phyloP scores from a whole-genome alignment of 2,888 invertebrate species.

The Agriopis leucophaearia region DNA sequence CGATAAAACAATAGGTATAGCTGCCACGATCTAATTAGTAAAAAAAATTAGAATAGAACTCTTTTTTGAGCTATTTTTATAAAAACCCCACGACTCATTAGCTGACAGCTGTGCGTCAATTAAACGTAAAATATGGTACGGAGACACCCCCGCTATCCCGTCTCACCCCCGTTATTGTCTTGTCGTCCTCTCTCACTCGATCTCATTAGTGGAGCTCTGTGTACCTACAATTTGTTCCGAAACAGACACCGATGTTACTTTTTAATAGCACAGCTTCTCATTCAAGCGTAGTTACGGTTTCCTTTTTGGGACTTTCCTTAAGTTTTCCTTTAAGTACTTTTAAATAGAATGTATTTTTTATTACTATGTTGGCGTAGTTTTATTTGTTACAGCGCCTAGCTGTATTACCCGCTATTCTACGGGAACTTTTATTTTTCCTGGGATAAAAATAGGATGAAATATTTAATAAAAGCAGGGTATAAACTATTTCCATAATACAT shows the following conservation, averaged over 20 bases:
- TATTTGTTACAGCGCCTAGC: background rate
- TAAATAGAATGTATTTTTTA: background rate
- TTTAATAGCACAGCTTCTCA: constrained; percentile 63
- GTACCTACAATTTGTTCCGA: constrained; percentile 79
- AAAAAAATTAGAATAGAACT: constrained; percentile 35
- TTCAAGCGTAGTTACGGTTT: constrained; percentile 45
- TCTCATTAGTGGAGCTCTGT: constrained; percentile 80
- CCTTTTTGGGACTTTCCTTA: constrained; percentile 19
- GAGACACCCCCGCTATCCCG: constrained; percentile 62
- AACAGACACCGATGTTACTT: constrained; percentile 81
- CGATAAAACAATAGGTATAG: constrained; percentile 6
- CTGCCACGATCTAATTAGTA: constrained; percentile 38
- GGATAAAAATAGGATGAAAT: no score
- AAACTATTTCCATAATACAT: no score
- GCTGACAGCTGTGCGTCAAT: constrained; percentile 84
- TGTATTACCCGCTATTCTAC: no score
- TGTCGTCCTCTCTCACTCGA: constrained; percentile 61
- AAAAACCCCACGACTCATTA: constrained; percentile 80
- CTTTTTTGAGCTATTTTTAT: constrained; percentile 60
- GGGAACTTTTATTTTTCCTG: no score
- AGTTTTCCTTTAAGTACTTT: constrained; percentile 3
- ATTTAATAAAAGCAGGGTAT: no score
- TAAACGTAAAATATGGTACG: constrained; percentile 84
- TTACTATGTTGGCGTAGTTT: background rate
- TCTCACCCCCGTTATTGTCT: constrained; percentile 47